phyloP scores from a whole-genome alignment of 2,113 vertebrate genomes.

The Thamnaconus septentrionalis region DNA sequence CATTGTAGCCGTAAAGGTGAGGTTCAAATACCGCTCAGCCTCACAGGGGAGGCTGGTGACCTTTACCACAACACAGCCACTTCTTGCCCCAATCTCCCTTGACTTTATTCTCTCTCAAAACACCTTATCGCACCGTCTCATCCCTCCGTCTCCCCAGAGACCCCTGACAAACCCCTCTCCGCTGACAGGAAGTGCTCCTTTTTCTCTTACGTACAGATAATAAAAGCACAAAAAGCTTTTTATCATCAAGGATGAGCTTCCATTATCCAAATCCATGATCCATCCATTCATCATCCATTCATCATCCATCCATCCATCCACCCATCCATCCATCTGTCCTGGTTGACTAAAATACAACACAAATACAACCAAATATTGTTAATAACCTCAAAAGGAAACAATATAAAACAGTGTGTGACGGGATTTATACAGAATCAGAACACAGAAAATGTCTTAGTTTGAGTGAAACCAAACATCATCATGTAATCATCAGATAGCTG shows the following conservation, averaged over 20 bases:
- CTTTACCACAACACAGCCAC: conserved; percentile 65
- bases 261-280: conserved; percentile 52
- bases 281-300: conserved; percentile 55
- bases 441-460: too few relatives aligned
- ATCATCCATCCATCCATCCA: conserved; percentile 55
- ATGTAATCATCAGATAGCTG: too few relatives aligned
- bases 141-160: conserved; percentile 53
- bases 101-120: conserved; percentile 29
- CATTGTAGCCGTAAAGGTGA: conserved; percentile 57
- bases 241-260: conserved; percentile 62
- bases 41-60: conserved; percentile 72
- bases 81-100: conserved; percentile 5
- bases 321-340: not conserved
- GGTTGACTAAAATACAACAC: too few relatives aligned
- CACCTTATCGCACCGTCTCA: conserved; percentile 55
- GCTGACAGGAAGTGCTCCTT: conserved; percentile 29
- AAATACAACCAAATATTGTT: too few relatives aligned
- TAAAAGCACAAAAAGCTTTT: conserved; percentile 28
- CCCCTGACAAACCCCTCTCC: conserved; percentile 25
- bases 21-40: conserved; percentile 76
- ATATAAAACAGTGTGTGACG: too few relatives aligned
- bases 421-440: too few relatives aligned
- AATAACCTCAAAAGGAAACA: too few relatives aligned
- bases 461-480: too few relatives aligned
- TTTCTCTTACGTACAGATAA: conserved; percentile 26